A percentile compares a stretch with the other conserved stretches of the same genome.
phyloP scores from a whole-genome alignment of 1,140 invertebrate species.

The Lasioglossum baleicum region DNA sequence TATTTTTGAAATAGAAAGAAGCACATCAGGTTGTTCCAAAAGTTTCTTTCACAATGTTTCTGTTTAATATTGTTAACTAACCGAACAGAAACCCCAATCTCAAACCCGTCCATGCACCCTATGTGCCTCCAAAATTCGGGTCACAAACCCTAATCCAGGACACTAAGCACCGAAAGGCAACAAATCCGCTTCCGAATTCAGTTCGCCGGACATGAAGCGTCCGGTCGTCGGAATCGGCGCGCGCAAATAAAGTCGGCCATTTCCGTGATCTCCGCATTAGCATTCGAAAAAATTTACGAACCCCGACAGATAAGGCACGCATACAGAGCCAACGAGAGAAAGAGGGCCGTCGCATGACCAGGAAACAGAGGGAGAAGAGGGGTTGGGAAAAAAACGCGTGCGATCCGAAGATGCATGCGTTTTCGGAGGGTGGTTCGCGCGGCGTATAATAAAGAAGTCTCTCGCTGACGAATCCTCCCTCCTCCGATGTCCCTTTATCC shows the following conservation, averaged over 20 bases:
- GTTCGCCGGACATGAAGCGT: background rate
- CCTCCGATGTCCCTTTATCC: constrained; percentile 21
- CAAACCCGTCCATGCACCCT: too few relatives aligned
- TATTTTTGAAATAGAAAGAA: too few relatives aligned
- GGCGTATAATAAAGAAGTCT: constrained; percentile 20
- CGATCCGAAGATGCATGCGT: constrained; percentile 14
- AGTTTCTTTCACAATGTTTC: too few relatives aligned
- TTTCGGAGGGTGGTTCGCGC: background rate
- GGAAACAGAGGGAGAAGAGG: too few relatives aligned
- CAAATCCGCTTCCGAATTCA: background rate
- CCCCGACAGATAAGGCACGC: background rate
- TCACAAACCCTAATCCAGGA: background rate
- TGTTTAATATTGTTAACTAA: too few relatives aligned
- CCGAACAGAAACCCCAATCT: too few relatives aligned
- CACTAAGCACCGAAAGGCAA: background rate
- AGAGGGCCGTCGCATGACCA: too few relatives aligned
- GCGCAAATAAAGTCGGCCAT: constrained; percentile 5
- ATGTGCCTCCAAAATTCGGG: too few relatives aligned
- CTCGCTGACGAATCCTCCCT: constrained; percentile 18
- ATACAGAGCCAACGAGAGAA: too few relatives aligned
- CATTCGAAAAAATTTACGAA: constrained; percentile 33
- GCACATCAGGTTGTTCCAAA: too few relatives aligned
- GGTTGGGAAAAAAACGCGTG: background rate
- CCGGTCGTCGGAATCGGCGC: constrained; percentile 1
- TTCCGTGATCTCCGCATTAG: constrained; percentile 32